A percentile compares a stretch with the other conserved stretches of the same genome.
Conservation (phyloP, 2,888 invertebrate genomes). For the Apotomis turbidana region DNA sequence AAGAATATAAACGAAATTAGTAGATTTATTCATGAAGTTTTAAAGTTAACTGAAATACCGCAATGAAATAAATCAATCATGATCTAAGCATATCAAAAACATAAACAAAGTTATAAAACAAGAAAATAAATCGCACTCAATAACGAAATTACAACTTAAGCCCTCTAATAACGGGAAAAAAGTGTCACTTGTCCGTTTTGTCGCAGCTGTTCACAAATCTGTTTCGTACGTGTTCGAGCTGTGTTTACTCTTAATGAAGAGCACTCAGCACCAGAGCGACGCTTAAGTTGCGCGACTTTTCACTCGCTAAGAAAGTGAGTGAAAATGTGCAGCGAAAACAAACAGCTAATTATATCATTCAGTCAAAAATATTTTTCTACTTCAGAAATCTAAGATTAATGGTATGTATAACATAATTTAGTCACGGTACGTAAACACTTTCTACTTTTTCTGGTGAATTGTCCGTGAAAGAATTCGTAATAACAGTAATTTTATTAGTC, state of each 20-base stretch:
- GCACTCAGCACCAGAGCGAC: constrained; percentile 48
- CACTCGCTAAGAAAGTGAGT: constrained; percentile 31
- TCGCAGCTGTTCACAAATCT: constrained; percentile 61
- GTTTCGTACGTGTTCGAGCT: constrained; percentile 72
- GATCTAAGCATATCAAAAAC: neutral
- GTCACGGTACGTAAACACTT: neutral
- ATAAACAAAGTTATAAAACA: neutral
- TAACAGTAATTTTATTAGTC: neutral
- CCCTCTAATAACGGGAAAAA: constrained; percentile 13
- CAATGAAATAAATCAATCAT: neutral
- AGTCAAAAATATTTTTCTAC: neutral
- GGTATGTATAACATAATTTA: neutral
- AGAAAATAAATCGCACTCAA: neutral
- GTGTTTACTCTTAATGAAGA: constrained; percentile 72
- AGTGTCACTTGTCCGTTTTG: constrained; percentile 37
- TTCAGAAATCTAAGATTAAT: neutral
- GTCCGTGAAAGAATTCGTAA: neutral
- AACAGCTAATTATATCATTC: constrained; percentile 14
- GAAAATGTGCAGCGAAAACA: constrained; percentile 19
- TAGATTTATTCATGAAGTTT: too few species aligned
- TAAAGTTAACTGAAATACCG: too few species aligned
- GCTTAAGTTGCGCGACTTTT: constrained; percentile 37
- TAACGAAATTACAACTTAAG: neutral
- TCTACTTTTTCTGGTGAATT: neutral
- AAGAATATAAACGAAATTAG: too few species aligned